Percentiles rank a stretch among this genome's conserved stretches.
These are phyloP conservation scores for Gasteruption jaculator DNA, from an alignment of 2,888 invertebrate genomes.

Conservation along the genomic window DNA sequence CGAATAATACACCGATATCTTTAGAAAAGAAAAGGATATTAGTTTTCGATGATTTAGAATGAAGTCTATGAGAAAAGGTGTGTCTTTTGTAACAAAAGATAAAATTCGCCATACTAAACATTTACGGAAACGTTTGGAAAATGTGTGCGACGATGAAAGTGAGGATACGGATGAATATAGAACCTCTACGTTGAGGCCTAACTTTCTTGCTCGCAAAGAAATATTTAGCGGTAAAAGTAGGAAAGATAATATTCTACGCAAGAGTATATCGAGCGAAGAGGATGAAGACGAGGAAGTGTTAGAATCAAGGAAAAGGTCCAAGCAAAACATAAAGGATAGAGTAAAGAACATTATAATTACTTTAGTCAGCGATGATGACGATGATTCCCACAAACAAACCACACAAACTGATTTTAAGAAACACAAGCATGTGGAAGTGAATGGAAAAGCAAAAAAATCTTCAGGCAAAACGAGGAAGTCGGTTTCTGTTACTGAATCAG, in stretches of 20 bases:
- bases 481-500: slow-evolving; percentile 5
- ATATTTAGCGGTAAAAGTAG: not conserved
- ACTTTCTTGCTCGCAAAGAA: not conserved
- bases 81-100: slow-evolving; percentile 5
- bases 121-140: slow-evolving; percentile 15
- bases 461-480: not conserved
- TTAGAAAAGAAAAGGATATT: not conserved
- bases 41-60: no score
- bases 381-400: not conserved
- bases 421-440: not conserved
- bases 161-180: slow-evolving; percentile 7
- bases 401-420: not conserved
- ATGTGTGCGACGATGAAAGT: slow-evolving; percentile 25
- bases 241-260: not conserved
- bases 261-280: slow-evolving; percentile 3
- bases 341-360: no score
- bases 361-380: no score
- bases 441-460: not conserved
- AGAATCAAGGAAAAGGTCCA: no score
- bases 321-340: no score
- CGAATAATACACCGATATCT: slow-evolving; percentile 2
- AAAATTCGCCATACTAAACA: slow-evolving; percentile 10
- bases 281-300: not conserved
- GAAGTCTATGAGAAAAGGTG: no score
- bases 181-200: not conserved